Percentiles rank a stretch among this genome's conserved stretches.
Conservation (phyloP, 1,140 invertebrate genomes). For the Papilio helenus region DNA sequence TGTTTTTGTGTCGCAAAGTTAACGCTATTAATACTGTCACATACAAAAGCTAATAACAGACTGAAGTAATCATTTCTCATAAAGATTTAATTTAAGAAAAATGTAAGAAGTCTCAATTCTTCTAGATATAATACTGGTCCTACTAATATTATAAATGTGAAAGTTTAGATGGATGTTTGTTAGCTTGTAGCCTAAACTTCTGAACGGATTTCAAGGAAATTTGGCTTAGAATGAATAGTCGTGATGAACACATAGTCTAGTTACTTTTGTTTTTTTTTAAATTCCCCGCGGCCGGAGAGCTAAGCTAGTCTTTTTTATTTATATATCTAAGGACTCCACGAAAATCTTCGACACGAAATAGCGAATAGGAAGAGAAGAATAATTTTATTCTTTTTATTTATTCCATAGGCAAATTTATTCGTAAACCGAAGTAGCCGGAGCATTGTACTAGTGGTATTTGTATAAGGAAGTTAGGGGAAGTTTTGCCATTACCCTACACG, state of each 20-base stretch:
- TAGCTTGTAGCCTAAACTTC: no score
- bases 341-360: background rate
- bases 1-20: background rate
- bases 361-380: background rate
- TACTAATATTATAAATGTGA: no score
- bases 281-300: no score
- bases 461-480: conserved; percentile 6
- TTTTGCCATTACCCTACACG: conserved; percentile 8
- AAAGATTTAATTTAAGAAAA: background rate
- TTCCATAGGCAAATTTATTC: background rate
- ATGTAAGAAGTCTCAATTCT: no score
- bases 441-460: conserved; percentile 15
- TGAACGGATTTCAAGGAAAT: no score
- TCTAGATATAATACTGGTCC: no score
- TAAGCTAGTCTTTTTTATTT: background rate
- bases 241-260: no score
- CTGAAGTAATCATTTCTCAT: background rate
- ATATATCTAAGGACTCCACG: background rate
- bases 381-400: background rate
- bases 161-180: no score
- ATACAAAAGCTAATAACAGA: background rate
- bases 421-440: background rate
- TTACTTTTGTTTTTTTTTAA: no score
- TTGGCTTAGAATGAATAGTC: no score
- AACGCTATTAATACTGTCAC: background rate